These are phyloP conservation scores for Conus canariensis DNA, from an alignment of 2,888 invertebrate species.

Conservation along the genomic window DNA sequence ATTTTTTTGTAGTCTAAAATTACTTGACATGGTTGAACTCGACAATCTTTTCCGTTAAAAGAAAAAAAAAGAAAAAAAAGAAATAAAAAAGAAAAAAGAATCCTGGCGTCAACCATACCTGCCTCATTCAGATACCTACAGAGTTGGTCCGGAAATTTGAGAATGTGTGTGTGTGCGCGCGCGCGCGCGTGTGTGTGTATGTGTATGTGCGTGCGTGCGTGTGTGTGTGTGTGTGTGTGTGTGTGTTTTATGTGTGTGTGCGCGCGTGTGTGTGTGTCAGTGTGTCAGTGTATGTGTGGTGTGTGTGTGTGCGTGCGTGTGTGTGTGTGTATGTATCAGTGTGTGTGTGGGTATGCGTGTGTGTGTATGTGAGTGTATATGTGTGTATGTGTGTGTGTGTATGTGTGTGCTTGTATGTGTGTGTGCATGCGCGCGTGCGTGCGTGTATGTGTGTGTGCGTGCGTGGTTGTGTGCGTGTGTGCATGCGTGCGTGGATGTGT, in stretches of 20 bases:
- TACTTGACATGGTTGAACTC: no score
- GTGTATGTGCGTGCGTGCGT: not conserved
- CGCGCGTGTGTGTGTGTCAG: conserved; percentile 24
- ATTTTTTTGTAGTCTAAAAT: no score
- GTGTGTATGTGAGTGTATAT: conserved; percentile 10
- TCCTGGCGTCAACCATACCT: no score
- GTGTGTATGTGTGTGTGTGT: not conserved
- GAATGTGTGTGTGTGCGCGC: not conserved
- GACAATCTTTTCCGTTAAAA: not conserved
- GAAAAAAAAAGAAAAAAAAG: not conserved
- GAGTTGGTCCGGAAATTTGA: not conserved
- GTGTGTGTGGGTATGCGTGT: not conserved
- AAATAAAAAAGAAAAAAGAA: not conserved
- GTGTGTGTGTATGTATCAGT: conserved; percentile 18
- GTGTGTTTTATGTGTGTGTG: not conserved
- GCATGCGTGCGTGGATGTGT: not conserved
- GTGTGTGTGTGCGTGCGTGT: conserved; percentile 11
- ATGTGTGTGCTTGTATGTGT: not conserved
- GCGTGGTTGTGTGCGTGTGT: not conserved
- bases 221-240: conserved; percentile 16
- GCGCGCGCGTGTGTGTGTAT: not conserved
- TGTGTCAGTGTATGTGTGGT: not conserved
- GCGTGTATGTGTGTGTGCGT: not conserved
- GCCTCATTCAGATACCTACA: no score
- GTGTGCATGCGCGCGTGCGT: not conserved